Evolutionary conservation across 2,888 invertebrate species (phyloP).

Genomic region (Oscheius myriophilus): DNA sequence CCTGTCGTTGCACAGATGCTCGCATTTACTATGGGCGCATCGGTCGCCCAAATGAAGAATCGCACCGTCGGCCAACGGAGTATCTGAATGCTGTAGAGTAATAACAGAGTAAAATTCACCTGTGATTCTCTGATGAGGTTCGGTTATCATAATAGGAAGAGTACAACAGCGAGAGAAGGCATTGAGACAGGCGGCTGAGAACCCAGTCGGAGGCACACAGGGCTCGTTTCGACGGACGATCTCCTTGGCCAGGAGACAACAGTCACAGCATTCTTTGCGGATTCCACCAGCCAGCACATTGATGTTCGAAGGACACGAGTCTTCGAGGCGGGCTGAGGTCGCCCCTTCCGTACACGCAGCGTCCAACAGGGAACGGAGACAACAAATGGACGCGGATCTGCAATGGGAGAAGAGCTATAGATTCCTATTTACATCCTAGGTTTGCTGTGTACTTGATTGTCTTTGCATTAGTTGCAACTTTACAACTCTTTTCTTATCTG

Average conservation of each 20-base stretch:
- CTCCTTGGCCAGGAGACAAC: constrained; percentile 69
- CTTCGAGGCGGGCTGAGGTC: constrained; percentile 44
- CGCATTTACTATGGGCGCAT: constrained; percentile 60
- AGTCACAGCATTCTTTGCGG: constrained; percentile 60
- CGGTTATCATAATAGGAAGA: constrained; percentile 40
- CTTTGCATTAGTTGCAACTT: too few relatives aligned
- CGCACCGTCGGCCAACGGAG: constrained; percentile 37
- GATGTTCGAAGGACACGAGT: constrained; percentile 52
- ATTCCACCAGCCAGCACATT: constrained; percentile 66
- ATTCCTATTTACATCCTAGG: neutral
- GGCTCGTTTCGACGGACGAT: constrained; percentile 58
- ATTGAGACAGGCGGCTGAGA: constrained; percentile 61
- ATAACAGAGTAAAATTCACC: constrained; percentile 18
- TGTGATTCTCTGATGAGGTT: constrained; percentile 38
- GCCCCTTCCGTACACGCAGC: constrained; percentile 60
- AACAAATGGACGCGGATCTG: constrained; percentile 67
- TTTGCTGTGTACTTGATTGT: too few relatives aligned
- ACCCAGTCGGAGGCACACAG: constrained; percentile 65
- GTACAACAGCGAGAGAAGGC: constrained; percentile 68
- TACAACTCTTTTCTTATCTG: too few relatives aligned
- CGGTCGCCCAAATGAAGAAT: constrained; percentile 56
- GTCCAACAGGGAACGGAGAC: constrained; percentile 67
- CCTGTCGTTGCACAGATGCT: constrained; percentile 67
- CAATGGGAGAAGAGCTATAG: neutral
- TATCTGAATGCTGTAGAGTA: neutral